Evolutionary conservation across 1,140 invertebrate species (phyloP), one percentile per base, ranked within the genome.

Genomic region (Lysiphlebus fabarum): DNA sequence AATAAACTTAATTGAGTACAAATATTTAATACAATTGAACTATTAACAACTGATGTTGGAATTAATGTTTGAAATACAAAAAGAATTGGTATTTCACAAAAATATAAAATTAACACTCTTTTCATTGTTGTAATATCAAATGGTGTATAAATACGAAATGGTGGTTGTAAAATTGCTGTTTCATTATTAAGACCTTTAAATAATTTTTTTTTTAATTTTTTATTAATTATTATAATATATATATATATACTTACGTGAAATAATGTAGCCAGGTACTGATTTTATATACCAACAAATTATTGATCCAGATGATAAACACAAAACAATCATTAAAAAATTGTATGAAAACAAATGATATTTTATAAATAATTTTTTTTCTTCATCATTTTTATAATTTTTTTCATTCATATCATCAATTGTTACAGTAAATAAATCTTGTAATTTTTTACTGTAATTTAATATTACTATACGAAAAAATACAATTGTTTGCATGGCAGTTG

Each of bases 401-500:
- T n/a, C 51, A 49, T 33, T 6, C 5, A 33, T 8, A 49, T 49
- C 17, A 26, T 26, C 17, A 26, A 26, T 26, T 26, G 17, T 26
- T 26, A 2, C 4, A 26, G 17, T 4, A 26, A 26, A 4, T 26
- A 26, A 26, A 26, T 2, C 4, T 2, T 26, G 17, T 26, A 26
- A 26, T 2, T 26, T 26, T 26, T 26, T 26, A 26, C 17, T 34
- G 36, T 34, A 58, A 43, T 40, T 50, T 26, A 41, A 4, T n/a
- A 14, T 11, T 12, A 50, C 1, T 14, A 58, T 11, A 11, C 56
- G 37, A 17, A 58, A n/a, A 17, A 49, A 12, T 7, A 58, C 9
- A 10, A 54, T 53, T 1, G 37, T 38, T 42, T 62, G 59, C 10
- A 53, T 9, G 2, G 38, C 47, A 7, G 60, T 56, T 14, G 56